phyloP scores from a whole-genome alignment of 2,888 invertebrate genomes.

The Dicyrtomina minuta region DNA sequence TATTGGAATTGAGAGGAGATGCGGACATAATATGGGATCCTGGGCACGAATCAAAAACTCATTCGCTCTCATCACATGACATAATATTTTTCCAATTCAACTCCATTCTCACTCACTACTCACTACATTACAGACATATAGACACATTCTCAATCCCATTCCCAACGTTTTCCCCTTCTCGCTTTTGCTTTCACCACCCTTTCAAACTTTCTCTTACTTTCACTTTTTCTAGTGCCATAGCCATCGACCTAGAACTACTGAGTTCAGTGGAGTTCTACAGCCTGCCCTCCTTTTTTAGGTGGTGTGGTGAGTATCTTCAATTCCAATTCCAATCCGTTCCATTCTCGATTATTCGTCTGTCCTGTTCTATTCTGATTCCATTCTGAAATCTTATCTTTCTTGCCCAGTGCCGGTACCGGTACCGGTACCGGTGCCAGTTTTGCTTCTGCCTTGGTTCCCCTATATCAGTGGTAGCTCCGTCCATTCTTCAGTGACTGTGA shows the following conservation, averaged over 20 bases:
- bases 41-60: constrained; percentile 50
- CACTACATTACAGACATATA: too few relatives aligned
- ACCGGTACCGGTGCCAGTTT: too few relatives aligned
- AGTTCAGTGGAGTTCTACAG: neutral
- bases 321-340: constrained; percentile 1
- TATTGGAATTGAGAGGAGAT: neutral
- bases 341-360: neutral
- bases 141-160: constrained; percentile 24
- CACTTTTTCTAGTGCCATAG: too few relatives aligned
- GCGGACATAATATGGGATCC: constrained; percentile 35
- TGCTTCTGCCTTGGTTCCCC: too few relatives aligned
- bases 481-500: neutral
- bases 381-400: neutral
- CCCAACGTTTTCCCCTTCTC: constrained; percentile 15
- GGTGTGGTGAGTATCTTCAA: neutral
- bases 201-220: constrained; percentile 4
- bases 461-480: too few relatives aligned
- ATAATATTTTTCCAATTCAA: constrained; percentile 25
- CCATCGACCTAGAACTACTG: too few relatives aligned
- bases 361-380: neutral
- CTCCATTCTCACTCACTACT: neutral
- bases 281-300: neutral
- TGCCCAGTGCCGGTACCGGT: too few relatives aligned
- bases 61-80: constrained; percentile 48
- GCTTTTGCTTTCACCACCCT: constrained; percentile 25